A percentile compares a stretch with the other conserved stretches of the same genome.
Evolutionary conservation across 2,797 vertebrate genomes (phyloP).

Genomic region (Eulemur coronatus): DNA sequence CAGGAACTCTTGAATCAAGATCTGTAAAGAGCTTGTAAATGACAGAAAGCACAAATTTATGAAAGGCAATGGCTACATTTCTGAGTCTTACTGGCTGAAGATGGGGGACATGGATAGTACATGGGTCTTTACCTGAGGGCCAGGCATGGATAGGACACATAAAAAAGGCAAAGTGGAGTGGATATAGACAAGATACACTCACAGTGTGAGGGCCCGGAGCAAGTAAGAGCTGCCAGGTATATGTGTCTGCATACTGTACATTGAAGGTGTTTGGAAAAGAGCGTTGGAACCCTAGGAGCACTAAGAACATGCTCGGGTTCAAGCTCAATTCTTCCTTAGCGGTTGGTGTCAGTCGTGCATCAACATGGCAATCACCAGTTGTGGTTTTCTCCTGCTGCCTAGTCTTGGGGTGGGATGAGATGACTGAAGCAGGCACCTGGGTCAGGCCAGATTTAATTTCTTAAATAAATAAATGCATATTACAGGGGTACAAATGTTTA

Average conservation of each 20-base stretch:
- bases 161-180: background rate
- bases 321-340: fast-evolving
- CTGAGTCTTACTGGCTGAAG: background rate
- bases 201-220: background rate
- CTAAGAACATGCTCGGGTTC: background rate
- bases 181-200: fast-evolving
- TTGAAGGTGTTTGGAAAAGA: background rate
- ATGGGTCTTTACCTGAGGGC: background rate
- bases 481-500: too few species aligned
- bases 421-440: background rate
- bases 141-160: background rate
- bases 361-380: background rate
- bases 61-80: background rate
- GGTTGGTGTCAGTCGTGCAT: background rate
- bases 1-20: background rate
- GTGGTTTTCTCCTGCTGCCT: background rate
- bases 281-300: background rate
- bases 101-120: too few species aligned
- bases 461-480: too few species aligned
- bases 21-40: background rate
- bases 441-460: background rate
- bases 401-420: background rate
- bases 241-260: too few species aligned
- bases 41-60: background rate
- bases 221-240: too few species aligned